Evolutionary conservation across 2,113 vertebrate genomes (phyloP).

Genomic region (Pomatostomus ruficeps): DNA sequence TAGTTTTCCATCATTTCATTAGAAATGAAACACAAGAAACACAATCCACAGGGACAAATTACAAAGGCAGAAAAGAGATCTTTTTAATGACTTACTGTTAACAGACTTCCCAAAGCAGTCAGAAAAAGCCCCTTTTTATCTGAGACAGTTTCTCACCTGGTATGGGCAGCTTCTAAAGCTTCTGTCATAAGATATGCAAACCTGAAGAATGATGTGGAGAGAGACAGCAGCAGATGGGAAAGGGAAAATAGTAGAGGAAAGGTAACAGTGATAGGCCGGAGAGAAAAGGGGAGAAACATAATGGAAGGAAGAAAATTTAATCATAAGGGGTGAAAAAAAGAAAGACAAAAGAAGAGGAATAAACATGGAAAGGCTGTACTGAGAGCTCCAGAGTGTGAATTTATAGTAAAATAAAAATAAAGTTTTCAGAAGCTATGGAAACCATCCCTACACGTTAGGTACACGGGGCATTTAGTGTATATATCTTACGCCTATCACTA

Average conservation of each 20-base stretch:
- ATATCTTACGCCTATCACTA: rapidly evolving
- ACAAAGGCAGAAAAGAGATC: conserved; percentile 66
- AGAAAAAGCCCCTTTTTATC: conserved; percentile 59
- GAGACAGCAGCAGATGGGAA: conserved; percentile 11
- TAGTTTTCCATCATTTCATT: conserved; percentile 28
- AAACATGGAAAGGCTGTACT: background rate
- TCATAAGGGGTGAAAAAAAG: too few relatives aligned
- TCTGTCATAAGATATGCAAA: conserved; percentile 45
- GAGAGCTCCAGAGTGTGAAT: background rate
- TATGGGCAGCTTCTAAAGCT: conserved; percentile 46
- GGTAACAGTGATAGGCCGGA: background rate
- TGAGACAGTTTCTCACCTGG: conserved; percentile 62
- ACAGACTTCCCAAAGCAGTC: conserved; percentile 63
- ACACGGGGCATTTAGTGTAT: rapidly evolving
- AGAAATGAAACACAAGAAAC: conserved; percentile 56
- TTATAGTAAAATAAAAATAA: background rate
- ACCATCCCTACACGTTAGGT: rapidly evolving
- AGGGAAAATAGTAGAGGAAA: background rate
- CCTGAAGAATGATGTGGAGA: conserved; percentile 37
- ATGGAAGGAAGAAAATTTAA: background rate
- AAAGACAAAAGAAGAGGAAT: rapidly evolving
- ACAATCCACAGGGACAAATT: conserved; percentile 59
- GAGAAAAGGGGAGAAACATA: background rate
- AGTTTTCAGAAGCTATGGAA: background rate
- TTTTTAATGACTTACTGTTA: conserved; percentile 73